A percentile compares a stretch with the other conserved stretches of the same genome.
Evolutionary conservation across 2,888 invertebrate genomes (phyloP).

Genomic region (Ametastegia equiseti): DNA sequence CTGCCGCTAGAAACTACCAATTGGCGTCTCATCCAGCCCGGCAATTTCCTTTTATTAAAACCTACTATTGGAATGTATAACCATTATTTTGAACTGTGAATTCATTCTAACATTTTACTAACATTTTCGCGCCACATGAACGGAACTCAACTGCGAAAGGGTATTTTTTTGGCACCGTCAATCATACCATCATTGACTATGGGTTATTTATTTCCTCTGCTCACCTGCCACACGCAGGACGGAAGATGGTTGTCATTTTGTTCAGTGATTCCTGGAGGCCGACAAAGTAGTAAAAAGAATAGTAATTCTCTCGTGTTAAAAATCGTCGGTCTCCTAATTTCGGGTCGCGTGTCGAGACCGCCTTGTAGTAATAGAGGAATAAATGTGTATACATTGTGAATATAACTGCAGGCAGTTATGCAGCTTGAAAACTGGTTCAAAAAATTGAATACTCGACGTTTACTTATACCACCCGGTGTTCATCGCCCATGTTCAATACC

Average conservation of each 20-base stretch:
- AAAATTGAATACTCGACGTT: background rate
- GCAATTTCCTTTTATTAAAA: background rate
- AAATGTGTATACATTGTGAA: background rate
- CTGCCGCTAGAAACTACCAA: no score
- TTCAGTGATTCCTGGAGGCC: background rate
- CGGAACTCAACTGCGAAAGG: background rate
- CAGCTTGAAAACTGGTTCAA: background rate
- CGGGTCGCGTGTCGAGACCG: background rate
- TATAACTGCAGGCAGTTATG: background rate
- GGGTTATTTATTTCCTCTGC: no score
- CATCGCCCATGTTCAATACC: background rate
- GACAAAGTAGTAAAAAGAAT: conserved; percentile 10
- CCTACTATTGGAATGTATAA: background rate
- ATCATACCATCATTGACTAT: no score
- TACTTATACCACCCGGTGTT: background rate
- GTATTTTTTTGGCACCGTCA: background rate
- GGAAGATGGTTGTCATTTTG: background rate
- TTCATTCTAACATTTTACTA: background rate
- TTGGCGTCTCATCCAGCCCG: background rate
- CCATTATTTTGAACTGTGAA: background rate
- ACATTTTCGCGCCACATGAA: background rate
- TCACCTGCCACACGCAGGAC: background rate
- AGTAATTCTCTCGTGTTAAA: background rate
- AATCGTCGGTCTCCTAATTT: conserved; percentile 1
- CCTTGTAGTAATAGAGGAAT: background rate